These are phyloP conservation scores for Ceratoteleas bidentatus DNA, from an alignment of 1,140 invertebrate species.

Conservation along the genomic window DNA sequence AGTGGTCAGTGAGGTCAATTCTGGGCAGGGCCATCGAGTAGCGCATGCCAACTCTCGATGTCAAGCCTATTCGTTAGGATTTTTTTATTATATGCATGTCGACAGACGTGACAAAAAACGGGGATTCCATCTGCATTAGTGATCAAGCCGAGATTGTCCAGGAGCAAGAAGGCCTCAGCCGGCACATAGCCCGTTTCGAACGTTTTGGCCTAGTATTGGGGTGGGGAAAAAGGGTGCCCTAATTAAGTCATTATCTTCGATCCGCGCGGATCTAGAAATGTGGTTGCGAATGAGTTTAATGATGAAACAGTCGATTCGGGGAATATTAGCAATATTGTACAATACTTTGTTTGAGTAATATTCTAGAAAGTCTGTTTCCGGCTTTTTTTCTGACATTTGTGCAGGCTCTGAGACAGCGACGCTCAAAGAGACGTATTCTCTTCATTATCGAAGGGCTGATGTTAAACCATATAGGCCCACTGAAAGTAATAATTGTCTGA, in stretches of 20 bases:
- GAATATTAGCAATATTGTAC: slow-evolving; percentile 12
- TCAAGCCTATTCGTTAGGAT: no score
- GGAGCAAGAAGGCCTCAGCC: slow-evolving; percentile 2
- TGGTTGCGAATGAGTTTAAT: slow-evolving; percentile 23
- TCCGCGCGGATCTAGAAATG: slow-evolving; percentile 1
- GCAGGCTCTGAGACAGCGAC: slow-evolving; percentile 6
- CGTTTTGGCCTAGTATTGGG: slow-evolving; percentile 1
- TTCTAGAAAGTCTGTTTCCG: slow-evolving; percentile 12
- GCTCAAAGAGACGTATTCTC: slow-evolving; percentile 28
- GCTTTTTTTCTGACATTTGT: slow-evolving; percentile 4
- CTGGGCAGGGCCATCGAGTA: no score
- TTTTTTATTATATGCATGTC: slow-evolving; percentile 11
- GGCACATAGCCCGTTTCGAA: slow-evolving; percentile 6
- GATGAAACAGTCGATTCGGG: slow-evolving; percentile 26
- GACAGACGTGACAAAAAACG: slow-evolving; percentile 3
- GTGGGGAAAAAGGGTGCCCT: not conserved
- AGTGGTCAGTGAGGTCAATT: no score
- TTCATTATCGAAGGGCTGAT: slow-evolving; percentile 30
- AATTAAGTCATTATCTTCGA: not conserved
- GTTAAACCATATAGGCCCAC: slow-evolving; percentile 31
- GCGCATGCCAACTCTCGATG: no score
- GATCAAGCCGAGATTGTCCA: slow-evolving; percentile 16
- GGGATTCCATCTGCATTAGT: slow-evolving; percentile 5
- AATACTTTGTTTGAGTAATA: slow-evolving; percentile 15
- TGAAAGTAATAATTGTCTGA: slow-evolving; percentile 41